A percentile compares a stretch with the other conserved stretches of the same genome.
These are phyloP conservation scores for Butorides virescens DNA, from an alignment of 2,113 vertebrate genomes.

Conservation along the genomic window DNA sequence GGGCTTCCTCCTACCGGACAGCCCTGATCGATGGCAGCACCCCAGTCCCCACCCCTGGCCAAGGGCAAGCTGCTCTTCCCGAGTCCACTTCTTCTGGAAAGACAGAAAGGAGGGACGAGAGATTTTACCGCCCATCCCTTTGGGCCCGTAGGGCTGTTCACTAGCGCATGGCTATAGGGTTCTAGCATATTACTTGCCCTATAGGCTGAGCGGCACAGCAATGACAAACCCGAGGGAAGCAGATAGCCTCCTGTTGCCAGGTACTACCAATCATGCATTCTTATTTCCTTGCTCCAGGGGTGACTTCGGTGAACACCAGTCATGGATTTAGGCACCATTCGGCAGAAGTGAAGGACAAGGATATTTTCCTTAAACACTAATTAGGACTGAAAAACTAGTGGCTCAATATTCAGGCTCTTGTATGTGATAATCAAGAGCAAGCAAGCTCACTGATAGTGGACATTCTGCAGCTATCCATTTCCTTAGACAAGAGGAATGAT, in stretches of 20 bases:
- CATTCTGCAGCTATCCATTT: not conserved
- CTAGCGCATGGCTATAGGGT: not conserved
- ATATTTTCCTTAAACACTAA: not conserved
- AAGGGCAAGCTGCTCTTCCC: not conserved
- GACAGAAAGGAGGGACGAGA: not conserved
- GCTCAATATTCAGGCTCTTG: not conserved
- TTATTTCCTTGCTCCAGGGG: not conserved
- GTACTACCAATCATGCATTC: not conserved
- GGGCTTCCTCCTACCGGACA: not conserved
- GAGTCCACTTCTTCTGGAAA: not conserved
- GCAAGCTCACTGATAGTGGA: not conserved
- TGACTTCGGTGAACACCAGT: not conserved
- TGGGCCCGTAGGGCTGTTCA: not conserved
- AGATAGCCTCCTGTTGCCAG: not conserved
- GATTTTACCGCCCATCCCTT: not conserved
- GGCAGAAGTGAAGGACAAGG: not conserved
- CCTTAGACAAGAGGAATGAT: not conserved
- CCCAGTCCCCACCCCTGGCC: not conserved
- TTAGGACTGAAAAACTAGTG: not conserved
- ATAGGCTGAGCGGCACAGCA: not conserved
- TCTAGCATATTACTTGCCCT: not conserved
- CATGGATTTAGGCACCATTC: fast-evolving
- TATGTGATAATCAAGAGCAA: not conserved
- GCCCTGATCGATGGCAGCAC: not conserved
- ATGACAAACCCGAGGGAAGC: not conserved